A percentile compares a stretch with the other conserved stretches of the same genome.
Conservation (phyloP, 2,888 invertebrate genomes). For the Chalcis sispes region DNA sequence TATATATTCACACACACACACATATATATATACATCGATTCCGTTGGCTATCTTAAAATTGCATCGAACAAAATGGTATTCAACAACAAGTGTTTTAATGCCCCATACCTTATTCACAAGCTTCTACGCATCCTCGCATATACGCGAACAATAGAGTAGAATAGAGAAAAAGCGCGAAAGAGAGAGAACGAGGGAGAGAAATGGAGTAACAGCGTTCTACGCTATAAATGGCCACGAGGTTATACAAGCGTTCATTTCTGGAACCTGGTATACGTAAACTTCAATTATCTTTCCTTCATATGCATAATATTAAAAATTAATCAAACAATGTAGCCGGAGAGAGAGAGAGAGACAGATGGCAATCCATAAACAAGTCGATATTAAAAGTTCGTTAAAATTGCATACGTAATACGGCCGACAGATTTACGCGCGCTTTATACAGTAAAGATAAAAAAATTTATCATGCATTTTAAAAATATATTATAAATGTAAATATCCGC, state of each 20-base stretch:
- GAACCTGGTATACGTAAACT: not conserved
- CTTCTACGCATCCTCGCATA: not conserved
- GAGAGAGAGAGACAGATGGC: no score
- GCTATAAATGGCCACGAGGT: constrained; percentile 10
- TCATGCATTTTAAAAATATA: not conserved
- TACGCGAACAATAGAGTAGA: not conserved
- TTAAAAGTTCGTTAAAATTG: constrained; percentile 20
- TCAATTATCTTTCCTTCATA: constrained; percentile 16
- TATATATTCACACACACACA: no score
- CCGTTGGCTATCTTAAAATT: no score
- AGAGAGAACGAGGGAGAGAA: not conserved
- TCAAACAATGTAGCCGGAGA: not conserved
- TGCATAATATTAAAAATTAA: constrained; percentile 26
- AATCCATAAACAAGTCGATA: constrained; percentile 23
- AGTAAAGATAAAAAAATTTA: not conserved
- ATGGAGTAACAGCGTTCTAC: not conserved
- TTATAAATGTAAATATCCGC: not conserved
- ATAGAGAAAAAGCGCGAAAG: not conserved
- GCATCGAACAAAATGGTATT: no score
- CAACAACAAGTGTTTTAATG: no score
- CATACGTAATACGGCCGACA: not conserved
- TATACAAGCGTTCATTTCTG: not conserved
- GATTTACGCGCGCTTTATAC: no score
- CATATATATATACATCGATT: no score
- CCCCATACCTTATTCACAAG: constrained; percentile 13